Evolutionary conservation across 2,797 vertebrate species (phyloP), one percentile per base, ranked within the genome.

Genomic region (Podargus strigoides): DNA sequence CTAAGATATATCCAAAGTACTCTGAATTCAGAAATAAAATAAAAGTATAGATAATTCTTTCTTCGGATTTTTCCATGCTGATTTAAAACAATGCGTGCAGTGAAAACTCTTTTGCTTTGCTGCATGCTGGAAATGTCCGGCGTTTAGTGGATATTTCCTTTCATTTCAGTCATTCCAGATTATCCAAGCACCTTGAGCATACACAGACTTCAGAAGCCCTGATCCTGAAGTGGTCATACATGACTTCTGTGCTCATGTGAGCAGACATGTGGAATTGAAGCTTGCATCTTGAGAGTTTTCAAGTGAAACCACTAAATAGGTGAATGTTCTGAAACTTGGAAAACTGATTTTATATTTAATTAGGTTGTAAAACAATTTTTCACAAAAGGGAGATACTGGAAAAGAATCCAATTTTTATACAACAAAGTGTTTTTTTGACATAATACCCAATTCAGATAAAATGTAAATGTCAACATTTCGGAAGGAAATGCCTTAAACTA

Each of bases 401-500:
- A 60, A 89, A 67, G 23, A 0, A 0, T 2, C 4, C 3, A 3
- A 2, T 32, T 95, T 86, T 83, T 62, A 32, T 50, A 32, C 6
- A 67, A 24, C 7, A 15, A 50, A 77, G 6, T 69, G 28, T 0
- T 19, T 53, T 83, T 85, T 80, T 67, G 7, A 39, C 17, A 28
- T 66, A 19, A 41, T 56, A n/a, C 2, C 17, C 7, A 55, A 55
- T 17, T 74, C 56, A 76, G 30, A 59, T 83, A 80, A 80, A 91
- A 87, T 37, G 4, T 80, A 87, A 91, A 77, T 70, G 59, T 62
- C 87, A 92, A 46, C 28, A 47, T 66, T 74, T 87, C 2, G 11
- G 66, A 77, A 74, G 41, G 28, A 90, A 92, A 39, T 79, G 9
- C 49, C 72, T 94, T 74, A 52, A 86, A 81, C 24, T 70, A 87